phyloP scores from a whole-genome alignment of 2,113 vertebrate species.

The Gadus chalcogrammus region DNA sequence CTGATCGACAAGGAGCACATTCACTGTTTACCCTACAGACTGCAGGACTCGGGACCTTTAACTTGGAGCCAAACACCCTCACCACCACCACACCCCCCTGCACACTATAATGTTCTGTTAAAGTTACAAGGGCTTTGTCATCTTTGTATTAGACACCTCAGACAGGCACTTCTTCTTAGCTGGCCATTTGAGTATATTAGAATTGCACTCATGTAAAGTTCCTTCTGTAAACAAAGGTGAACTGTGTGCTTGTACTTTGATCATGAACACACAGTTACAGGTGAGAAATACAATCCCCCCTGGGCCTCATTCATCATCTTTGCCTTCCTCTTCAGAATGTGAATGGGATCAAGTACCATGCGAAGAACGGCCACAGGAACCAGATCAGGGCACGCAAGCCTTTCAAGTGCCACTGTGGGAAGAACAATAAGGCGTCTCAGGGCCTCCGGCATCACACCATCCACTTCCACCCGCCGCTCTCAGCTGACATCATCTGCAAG shows the following conservation, averaged over 20 bases:
- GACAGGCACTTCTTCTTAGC: too few species aligned
- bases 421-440: slow-evolving; percentile 99
- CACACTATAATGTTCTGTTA: too few species aligned
- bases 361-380: slow-evolving; percentile 96
- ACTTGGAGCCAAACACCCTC: too few species aligned
- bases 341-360: slow-evolving; percentile 98
- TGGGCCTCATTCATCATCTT: neutral
- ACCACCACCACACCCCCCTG: too few species aligned
- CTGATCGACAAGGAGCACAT: slow-evolving; percentile 31
- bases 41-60: too few species aligned
- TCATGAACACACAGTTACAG: too few species aligned
- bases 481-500: slow-evolving; percentile 93
- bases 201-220: too few species aligned
- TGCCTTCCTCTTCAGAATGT: slow-evolving; percentile 81
- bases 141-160: slow-evolving; percentile 27
- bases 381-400: slow-evolving; percentile 96
- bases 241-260: too few species aligned
- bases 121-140: too few species aligned
- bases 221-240: too few species aligned
- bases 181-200: too few species aligned
- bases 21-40: neutral
- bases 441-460: slow-evolving; percentile 98
- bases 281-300: neutral
- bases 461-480: slow-evolving; percentile 95
- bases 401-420: slow-evolving; percentile 96